Evolutionary conservation across 2,888 invertebrate genomes (phyloP).

Genomic region (Tachystola acroxantha): DNA sequence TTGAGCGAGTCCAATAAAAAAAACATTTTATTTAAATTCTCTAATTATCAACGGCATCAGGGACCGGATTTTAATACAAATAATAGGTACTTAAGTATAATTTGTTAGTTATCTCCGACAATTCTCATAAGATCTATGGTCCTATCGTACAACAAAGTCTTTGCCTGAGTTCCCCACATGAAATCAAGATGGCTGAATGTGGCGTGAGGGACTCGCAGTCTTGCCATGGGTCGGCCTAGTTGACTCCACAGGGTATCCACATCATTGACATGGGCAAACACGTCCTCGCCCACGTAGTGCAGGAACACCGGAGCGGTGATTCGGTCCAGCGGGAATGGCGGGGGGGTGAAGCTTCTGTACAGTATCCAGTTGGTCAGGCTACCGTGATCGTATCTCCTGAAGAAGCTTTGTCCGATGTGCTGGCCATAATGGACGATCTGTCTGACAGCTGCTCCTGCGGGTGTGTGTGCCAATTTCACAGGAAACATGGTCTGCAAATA

Average conservation of each 20-base stretch:
- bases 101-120: conserved; percentile 21
- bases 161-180: conserved; percentile 80
- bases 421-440: conserved; percentile 85
- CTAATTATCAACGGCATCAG: too few species aligned
- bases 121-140: conserved; percentile 64
- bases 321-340: conserved; percentile 70
- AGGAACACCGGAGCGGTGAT: conserved; percentile 77
- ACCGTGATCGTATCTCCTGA: conserved; percentile 75
- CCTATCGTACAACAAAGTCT: conserved; percentile 72
- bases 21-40: too few species aligned
- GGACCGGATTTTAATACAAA: too few species aligned
- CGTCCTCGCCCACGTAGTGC: conserved; percentile 80
- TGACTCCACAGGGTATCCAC: conserved; percentile 61
- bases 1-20: too few species aligned
- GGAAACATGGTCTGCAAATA: conserved; percentile 76
- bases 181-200: conserved; percentile 83
- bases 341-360: conserved; percentile 74
- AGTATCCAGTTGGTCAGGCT: conserved; percentile 55
- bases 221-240: conserved; percentile 66
- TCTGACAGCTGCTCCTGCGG: conserved; percentile 82
- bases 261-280: conserved; percentile 71
- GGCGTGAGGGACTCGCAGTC: conserved; percentile 70
- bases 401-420: conserved; percentile 62
- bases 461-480: conserved; percentile 80
- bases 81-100: not conserved